Conservation (phyloP, 2,113 vertebrate genomes). For the Atrichornis clamosus region DNA sequence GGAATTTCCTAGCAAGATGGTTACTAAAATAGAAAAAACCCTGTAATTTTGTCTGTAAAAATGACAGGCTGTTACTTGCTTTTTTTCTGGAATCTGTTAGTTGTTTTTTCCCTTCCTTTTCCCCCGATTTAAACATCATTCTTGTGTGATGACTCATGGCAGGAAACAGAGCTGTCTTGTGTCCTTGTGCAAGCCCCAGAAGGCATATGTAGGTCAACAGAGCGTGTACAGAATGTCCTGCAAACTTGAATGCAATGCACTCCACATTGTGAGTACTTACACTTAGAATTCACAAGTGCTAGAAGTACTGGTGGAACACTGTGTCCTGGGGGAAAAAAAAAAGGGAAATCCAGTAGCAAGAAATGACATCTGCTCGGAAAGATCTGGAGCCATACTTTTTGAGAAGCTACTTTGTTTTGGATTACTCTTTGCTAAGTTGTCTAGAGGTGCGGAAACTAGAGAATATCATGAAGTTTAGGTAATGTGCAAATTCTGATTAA, state of each 20-base stretch:
- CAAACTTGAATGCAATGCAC: background rate
- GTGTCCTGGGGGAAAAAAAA: background rate
- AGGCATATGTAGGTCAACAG: background rate
- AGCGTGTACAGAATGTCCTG: constrained; percentile 1
- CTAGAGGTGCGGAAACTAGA: background rate
- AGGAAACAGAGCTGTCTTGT: constrained; percentile 6
- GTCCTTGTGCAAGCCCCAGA: background rate
- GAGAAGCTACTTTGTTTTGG: background rate
- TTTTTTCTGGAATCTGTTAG: background rate
- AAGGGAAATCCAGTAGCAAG: background rate
- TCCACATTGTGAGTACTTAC: background rate
- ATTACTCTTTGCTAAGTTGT: background rate
- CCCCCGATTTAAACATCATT: background rate
- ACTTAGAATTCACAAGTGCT: background rate
- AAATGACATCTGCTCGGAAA: background rate
- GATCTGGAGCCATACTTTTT: background rate
- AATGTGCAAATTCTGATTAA: background rate
- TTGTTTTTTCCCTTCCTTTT: background rate
- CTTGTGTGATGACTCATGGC: constrained; percentile 28
- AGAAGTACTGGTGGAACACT: background rate
- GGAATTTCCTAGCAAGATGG: background rate
- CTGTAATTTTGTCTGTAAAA: background rate
- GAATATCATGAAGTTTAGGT: background rate
- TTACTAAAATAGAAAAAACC: background rate
- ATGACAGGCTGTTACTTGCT: background rate